These are phyloP conservation scores for Malurus elegans DNA, from an alignment of 2,113 vertebrate species.

Conservation along the genomic window DNA sequence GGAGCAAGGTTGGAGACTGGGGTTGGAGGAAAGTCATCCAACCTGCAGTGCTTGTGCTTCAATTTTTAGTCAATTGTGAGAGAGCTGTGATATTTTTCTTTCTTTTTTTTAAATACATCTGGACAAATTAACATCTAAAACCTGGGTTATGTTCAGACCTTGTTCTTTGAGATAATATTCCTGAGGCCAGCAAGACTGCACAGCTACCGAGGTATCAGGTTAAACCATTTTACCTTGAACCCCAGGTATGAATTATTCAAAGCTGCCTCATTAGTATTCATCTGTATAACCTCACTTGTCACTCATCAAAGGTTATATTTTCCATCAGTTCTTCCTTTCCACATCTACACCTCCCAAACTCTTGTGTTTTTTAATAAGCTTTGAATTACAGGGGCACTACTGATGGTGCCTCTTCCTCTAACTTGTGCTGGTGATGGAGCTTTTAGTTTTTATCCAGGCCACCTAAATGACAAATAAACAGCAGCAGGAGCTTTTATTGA, in stretches of 20 bases:
- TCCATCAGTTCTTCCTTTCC: conserved; percentile 6
- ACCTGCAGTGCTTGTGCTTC: not conserved
- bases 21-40: not conserved
- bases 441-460: not conserved
- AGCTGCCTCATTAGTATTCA: not conserved
- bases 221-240: conserved; percentile 48
- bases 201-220: not conserved
- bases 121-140: not conserved
- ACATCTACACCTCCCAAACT: not conserved
- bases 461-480: not conserved
- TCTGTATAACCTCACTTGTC: not conserved
- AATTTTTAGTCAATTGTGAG: not conserved
- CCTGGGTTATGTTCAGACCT: not conserved
- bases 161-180: conserved; percentile 18
- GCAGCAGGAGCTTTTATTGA: not conserved
- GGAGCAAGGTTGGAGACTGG: not conserved
- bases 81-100: not conserved
- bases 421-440: not conserved
- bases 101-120: not conserved
- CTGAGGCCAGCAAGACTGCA: not conserved
- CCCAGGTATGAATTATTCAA: conserved; percentile 45
- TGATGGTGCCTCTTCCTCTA: not conserved
- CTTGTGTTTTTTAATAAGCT: not conserved
- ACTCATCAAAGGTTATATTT: conserved; percentile 42
- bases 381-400: not conserved